Conservation (phyloP, 2,797 vertebrate species). For the Prionace glauca region DNA sequence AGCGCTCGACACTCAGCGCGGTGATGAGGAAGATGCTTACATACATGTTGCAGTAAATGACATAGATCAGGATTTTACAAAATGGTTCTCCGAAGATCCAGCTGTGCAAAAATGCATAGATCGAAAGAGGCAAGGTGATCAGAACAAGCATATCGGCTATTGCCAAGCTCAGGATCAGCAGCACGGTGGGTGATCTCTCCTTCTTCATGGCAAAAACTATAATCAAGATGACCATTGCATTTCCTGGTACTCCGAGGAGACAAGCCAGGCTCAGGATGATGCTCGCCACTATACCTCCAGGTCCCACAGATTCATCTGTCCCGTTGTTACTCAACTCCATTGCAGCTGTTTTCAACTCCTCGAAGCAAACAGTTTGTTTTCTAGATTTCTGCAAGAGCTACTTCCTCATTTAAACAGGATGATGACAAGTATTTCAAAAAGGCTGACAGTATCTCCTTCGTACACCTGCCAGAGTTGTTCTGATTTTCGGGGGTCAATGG, state of each 20-base stretch:
- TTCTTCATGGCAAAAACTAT: constrained; percentile 65
- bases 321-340: neutral
- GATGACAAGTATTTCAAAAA: neutral
- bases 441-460: neutral
- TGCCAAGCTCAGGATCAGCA: constrained; percentile 74
- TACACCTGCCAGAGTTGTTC: neutral
- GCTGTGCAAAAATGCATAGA: constrained; percentile 65
- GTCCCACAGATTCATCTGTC: too few species aligned
- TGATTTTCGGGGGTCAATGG: neutral
- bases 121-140: constrained; percentile 76
- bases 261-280: constrained; percentile 68
- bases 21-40: constrained; percentile 77
- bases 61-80: constrained; percentile 64
- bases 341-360: too few species aligned
- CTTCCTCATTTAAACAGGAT: neutral
- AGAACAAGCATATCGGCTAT: constrained; percentile 72
- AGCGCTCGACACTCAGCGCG: constrained; percentile 72
- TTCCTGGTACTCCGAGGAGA: constrained; percentile 69
- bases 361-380: neutral
- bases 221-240: constrained; percentile 75
- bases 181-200: constrained; percentile 67
- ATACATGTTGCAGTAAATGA: constrained; percentile 75
- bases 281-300: constrained; percentile 49
- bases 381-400: too few species aligned
- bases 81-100: constrained; percentile 66